Base-by-base conservation (phyloP, 2,113 vertebrate genomes). In the Maccullochella peelii region DNA sequence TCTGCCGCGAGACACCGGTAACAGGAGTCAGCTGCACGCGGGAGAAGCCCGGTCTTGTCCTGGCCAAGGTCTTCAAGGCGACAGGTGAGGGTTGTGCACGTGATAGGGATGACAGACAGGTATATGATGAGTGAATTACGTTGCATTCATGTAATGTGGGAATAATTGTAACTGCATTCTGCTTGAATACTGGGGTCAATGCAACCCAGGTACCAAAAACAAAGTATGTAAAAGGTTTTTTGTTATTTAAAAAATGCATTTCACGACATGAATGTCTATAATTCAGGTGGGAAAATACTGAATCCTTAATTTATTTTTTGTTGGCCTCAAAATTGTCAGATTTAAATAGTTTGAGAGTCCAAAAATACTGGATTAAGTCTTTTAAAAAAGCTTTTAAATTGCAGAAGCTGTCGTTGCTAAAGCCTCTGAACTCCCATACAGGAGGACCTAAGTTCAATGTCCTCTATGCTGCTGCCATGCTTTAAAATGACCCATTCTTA, bases 21-120 rank as follows among this genome's bases (percentile, higher is more conserved):
- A 88, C 77, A 50, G 27, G 15, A 30, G 47, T 62, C 55, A 0
- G 42, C 77, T 66, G 50, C 77, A 33, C 75, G 67, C 59, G 68
- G 61, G 74, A 71, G 21, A 69, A 70, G 68, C 25, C 49, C 36
- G 11, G 63, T 18, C 47, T 14, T 49, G 52, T 33, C 65, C 42
- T 3, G 40, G 57, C 38, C 6, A 21, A 71, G 49, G 63, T 78
- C 38, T 27, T 38, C 59, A 25, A 55, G 73, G 57, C 38, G 20
- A 78, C 85, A 90, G 89, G 89, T 88, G 82, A 85, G 84, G 1
- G 18, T 21, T 25, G 25, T 27, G 54, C 73, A 76, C 74, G 83
- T 87, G 82, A 75, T 70, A 23, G 4, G 8, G 16, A 6, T 74
- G 61, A 77, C 68, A 84, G 66, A 67, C 7, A 84, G 66, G 67